These are phyloP conservation scores for Telmatochromis sp. DNA, from an alignment of 2,113 vertebrate species.

Conservation along the genomic window DNA sequence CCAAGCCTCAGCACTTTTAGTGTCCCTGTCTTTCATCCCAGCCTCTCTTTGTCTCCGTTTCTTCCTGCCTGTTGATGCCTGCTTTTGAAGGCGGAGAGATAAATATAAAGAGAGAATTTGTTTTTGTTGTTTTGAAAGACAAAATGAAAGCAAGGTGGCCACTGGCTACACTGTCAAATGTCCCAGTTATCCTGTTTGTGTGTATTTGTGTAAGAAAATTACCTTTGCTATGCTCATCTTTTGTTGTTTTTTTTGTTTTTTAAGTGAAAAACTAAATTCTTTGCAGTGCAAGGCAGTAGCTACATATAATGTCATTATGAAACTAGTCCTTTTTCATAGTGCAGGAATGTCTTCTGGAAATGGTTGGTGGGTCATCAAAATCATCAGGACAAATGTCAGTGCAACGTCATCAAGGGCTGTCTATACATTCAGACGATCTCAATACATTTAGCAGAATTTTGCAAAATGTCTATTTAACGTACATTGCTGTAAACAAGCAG, in stretches of 20 bases:
- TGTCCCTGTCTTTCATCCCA: conserved; percentile 36
- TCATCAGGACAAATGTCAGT: neutral
- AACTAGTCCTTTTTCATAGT: neutral
- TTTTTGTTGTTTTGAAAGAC: conserved; percentile 38
- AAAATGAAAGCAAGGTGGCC: conserved; percentile 20
- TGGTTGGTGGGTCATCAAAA: neutral
- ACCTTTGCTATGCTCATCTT: neutral
- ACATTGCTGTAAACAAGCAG: neutral
- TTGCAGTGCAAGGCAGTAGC: accelerated
- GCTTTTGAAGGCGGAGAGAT: conserved; percentile 39
- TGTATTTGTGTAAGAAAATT: neutral
- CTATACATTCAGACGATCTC: neutral
- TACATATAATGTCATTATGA: neutral
- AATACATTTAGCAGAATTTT: neutral
- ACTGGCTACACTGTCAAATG: neutral
- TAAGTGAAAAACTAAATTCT: neutral
- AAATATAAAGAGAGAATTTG: conserved; percentile 19
- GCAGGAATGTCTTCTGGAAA: neutral
- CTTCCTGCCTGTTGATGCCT: conserved; percentile 34
- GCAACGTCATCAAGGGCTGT: neutral
- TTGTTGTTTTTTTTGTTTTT: neutral
- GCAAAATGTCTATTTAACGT: neutral
- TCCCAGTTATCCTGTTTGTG: neutral
- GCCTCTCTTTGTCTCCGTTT: conserved; percentile 26
- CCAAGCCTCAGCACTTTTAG: conserved; percentile 36